Evolutionary conservation across 1,140 invertebrate genomes (phyloP).

Genomic region (Pogonus chalceus): DNA sequence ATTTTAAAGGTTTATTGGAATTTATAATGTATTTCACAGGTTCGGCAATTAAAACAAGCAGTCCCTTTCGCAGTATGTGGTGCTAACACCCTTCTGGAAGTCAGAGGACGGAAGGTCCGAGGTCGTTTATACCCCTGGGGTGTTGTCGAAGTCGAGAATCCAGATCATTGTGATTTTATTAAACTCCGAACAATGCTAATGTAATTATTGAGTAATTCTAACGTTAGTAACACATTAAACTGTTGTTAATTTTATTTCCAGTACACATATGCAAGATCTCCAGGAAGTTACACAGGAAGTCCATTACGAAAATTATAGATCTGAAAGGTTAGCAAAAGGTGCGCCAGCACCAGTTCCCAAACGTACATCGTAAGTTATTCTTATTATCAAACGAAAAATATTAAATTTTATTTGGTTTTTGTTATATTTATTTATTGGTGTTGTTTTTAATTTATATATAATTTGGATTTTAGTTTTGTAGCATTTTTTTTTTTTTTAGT

Average conservation of each 20-base stretch:
- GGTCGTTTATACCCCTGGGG: constrained; percentile 97
- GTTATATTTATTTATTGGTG: constrained; percentile 1
- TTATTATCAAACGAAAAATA: constrained; percentile 8
- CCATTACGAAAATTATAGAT: constrained; percentile 94
- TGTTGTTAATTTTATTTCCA: constrained; percentile 33
- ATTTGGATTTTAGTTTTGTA: neutral
- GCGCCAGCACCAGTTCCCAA: constrained; percentile 54
- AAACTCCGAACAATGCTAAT: constrained; percentile 97
- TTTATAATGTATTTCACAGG: constrained; percentile 35
- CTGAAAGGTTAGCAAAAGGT: constrained; percentile 73
- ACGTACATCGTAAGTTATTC: constrained; percentile 51
- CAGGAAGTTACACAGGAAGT: constrained; percentile 93
- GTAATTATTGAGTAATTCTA: constrained; percentile 33
- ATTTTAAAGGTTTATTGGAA: no score
- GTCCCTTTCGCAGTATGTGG: constrained; percentile 99
- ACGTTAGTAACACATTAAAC: neutral
- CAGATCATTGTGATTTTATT: constrained; percentile 97
- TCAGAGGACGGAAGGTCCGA: constrained; percentile 77
- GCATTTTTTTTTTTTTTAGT: no score
- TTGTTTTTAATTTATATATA: constrained; percentile 2
- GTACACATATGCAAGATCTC: constrained; percentile 91
- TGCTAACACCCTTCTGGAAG: constrained; percentile 85
- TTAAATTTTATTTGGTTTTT: constrained; percentile 9
- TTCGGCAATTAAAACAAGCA: constrained; percentile 82
- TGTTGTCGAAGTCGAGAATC: constrained; percentile 98